Evolutionary conservation across 2,888 invertebrate species (phyloP).

Genomic region (Malacosoma neustria): DNA sequence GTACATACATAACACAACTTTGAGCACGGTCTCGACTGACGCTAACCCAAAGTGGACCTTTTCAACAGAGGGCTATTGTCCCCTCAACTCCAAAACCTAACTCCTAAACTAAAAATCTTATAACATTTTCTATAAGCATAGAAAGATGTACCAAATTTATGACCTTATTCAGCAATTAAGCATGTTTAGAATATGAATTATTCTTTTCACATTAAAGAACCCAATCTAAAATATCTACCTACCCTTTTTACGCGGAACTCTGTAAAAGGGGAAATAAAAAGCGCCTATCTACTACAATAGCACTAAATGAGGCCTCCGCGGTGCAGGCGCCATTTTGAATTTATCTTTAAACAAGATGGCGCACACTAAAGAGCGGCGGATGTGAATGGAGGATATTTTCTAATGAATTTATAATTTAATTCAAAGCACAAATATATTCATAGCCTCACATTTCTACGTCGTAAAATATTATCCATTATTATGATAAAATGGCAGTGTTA

Average conservation of each 20-base stretch:
- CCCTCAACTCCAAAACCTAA: too few species aligned
- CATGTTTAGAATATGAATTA: too few species aligned
- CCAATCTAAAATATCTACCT: neutral
- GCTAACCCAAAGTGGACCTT: too few species aligned
- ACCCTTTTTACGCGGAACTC: neutral
- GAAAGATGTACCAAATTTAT: too few species aligned
- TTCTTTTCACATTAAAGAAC: conserved; percentile 3
- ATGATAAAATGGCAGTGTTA: too few species aligned
- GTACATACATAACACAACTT: too few species aligned
- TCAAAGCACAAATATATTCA: neutral
- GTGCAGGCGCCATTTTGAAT: neutral
- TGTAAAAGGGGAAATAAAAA: conserved; percentile 20
- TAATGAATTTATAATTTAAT: neutral
- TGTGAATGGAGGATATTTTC: neutral
- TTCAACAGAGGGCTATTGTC: too few species aligned
- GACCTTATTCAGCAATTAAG: too few species aligned
- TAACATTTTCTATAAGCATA: too few species aligned
- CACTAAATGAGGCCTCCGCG: conserved; percentile 21
- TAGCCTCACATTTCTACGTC: neutral
- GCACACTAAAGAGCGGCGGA: neutral
- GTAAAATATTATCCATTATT: too few species aligned
- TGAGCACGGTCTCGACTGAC: too few species aligned
- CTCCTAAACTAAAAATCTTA: too few species aligned
- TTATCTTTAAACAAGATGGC: neutral
- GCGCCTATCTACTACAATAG: conserved; percentile 21